Base-by-base conservation (phyloP, 2,888 invertebrate genomes). In the Steinernema hermaphroditum region DNA sequence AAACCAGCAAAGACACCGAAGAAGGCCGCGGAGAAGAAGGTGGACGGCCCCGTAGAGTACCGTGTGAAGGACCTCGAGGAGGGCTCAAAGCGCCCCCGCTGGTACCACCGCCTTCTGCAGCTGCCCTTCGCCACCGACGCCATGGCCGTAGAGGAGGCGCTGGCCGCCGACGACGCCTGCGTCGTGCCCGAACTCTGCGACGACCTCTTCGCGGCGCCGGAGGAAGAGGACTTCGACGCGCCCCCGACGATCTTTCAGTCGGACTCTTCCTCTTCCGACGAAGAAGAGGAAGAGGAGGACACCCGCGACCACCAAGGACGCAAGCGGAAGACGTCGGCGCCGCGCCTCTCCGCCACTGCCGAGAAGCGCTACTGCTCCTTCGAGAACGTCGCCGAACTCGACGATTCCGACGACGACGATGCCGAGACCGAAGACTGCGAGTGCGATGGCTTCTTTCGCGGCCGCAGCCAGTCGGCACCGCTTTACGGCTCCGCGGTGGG, bases 321-420 rank as follows among this genome's bases (percentile, higher is more conserved):
- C 6, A 62, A 62, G 62, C 29, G 62, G 27, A 62, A 62, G 19
- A 62, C 62, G 16, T 62, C 62, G 32, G 27, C 29, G 4, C 62
- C 62, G 16, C 27, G 62, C 1, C 62, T 62, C 27, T 62, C 62
- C 4, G 54, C 54, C 54, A 62, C 62, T 8, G 62, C 62, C 62
- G 62, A 62, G 62, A 62, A 62, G 62, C 62, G 62, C 62, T 62
- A 62, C 32, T 62, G 62, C 34, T 62, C 62, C 14, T 62, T 62
- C 32, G 62, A 62, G 34, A 62, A 62, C 62, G 29, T 62, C 62
- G 2, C 62, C 32, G 62, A 62, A 19, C 62, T 62, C 32, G 62
- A 62, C 32, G 62, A 62, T 14, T 32, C 32, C 32, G 62, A 62
- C 8, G 62, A 62, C 62, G 62, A 62, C 22, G 62, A 62, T 1